Evolutionary conservation across 2,888 invertebrate genomes (phyloP).

Genomic region (Xylocampa areola): DNA sequence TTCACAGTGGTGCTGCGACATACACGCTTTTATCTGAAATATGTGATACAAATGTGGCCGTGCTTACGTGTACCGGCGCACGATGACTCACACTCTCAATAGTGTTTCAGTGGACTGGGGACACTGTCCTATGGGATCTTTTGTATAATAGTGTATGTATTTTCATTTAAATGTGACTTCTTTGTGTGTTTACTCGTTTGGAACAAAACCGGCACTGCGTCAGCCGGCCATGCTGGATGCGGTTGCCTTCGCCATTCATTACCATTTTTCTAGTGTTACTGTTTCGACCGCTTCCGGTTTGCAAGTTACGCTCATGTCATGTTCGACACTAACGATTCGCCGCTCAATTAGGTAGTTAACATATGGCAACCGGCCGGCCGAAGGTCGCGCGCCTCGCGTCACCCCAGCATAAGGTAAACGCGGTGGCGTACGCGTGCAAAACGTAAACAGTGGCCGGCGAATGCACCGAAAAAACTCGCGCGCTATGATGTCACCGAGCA

Average conservation of each 20-base stretch:
- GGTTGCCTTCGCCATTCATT: constrained; percentile 45
- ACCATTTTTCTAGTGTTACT: constrained; percentile 58
- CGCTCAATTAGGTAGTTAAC: constrained; percentile 51
- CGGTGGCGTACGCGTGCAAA: constrained; percentile 75
- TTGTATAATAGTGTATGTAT: constrained; percentile 60
- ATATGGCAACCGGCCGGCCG: constrained; percentile 57
- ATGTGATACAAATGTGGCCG: constrained; percentile 69
- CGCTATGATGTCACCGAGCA: constrained; percentile 87
- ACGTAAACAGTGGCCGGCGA: constrained; percentile 84
- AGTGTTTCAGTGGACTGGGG: constrained; percentile 67
- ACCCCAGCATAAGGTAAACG: constrained; percentile 71
- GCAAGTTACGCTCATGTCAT: constrained; percentile 6
- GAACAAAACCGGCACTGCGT: constrained; percentile 61
- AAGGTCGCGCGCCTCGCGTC: constrained; percentile 76
- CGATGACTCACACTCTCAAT: constrained; percentile 68
- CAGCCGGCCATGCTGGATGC: constrained; percentile 55
- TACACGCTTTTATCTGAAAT: constrained; percentile 56
- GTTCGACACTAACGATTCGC: constrained; percentile 25
- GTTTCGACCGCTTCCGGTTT: constrained; percentile 20
- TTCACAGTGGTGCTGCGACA: constrained; percentile 52
- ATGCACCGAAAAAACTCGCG: constrained; percentile 83
- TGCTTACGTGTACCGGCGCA: constrained; percentile 67
- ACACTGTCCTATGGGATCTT: constrained; percentile 54
- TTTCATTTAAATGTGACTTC: constrained; percentile 27
- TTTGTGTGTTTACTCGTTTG: constrained; percentile 66